Conservation (phyloP, 92 coral and sea anemone species). For the Ricordea florida region DNA sequence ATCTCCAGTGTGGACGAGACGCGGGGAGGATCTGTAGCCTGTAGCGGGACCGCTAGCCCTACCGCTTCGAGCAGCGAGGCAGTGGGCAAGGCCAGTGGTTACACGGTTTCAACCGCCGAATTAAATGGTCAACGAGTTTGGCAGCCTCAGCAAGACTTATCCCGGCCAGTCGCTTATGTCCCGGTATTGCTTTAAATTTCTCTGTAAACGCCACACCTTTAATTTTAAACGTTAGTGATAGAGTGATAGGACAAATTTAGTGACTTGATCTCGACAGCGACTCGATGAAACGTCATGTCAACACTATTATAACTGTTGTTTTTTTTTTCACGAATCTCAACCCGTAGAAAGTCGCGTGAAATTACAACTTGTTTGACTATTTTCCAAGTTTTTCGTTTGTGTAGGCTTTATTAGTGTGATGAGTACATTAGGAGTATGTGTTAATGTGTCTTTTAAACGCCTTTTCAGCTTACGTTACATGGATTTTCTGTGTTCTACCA, state of each 20-base stretch:
- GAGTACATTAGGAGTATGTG: conserved; percentile 11
- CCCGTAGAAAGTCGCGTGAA: too few relatives aligned
- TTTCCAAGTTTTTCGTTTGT: conserved; percentile 3
- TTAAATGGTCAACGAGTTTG: conserved; percentile 87
- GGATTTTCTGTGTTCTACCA: conserved; percentile 25
- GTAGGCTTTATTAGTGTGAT: background rate
- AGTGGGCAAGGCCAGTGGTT: conserved; percentile 66
- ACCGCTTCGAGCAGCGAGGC: conserved; percentile 83
- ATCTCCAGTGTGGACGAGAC: conserved; percentile 89
- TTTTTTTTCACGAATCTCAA: background rate
- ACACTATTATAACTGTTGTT: background rate
- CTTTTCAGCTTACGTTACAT: background rate
- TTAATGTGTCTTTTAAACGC: conserved; percentile 11
- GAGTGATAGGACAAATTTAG: conserved; percentile 33
- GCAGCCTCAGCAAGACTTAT: conserved; percentile 99
- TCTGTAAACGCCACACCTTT: conserved; percentile 69
- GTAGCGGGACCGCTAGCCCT: conserved; percentile 83
- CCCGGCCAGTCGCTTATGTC: conserved; percentile 94
- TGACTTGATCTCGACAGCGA: conserved; percentile 22
- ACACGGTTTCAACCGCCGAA: conserved; percentile 75
- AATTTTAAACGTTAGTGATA: conserved; percentile 44
- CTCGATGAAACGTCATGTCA: conserved; percentile 28
- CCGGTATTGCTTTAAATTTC: conserved; percentile 93
- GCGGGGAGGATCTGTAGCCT: conserved; percentile 74
- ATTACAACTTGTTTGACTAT: background rate